Percentiles rank a stretch among this genome's conserved stretches.
phyloP scores from a whole-genome alignment of 2,888 invertebrate genomes.

The Aphelenchoides bicaudatus region DNA sequence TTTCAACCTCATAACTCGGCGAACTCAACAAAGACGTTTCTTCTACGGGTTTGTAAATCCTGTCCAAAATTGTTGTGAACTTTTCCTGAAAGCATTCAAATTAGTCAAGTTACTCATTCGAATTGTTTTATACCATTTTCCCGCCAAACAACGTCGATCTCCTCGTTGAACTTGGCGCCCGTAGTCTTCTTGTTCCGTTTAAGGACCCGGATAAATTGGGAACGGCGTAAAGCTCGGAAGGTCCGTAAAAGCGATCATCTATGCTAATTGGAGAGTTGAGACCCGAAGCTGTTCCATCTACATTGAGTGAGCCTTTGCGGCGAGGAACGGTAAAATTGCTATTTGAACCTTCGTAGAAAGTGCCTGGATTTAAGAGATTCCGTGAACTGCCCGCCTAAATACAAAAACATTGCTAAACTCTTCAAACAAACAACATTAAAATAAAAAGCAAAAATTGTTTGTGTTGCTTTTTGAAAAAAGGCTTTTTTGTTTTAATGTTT shows the following conservation, averaged over 20 bases:
- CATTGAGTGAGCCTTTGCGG: conserved; percentile 18
- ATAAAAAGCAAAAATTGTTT: not conserved
- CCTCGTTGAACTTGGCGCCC: conserved; percentile 12
- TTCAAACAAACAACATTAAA: not conserved
- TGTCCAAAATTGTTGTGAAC: not conserved
- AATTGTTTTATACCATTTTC: conserved; percentile 4
- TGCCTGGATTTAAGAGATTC: conserved; percentile 3
- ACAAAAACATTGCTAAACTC: not conserved
- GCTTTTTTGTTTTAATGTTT: too few species aligned
- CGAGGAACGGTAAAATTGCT: not conserved
- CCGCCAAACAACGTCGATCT: conserved; percentile 8
- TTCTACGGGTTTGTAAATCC: not conserved
- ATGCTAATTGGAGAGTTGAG: conserved; percentile 12
- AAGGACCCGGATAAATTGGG: conserved; percentile 7
- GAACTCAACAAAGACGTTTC: not conserved
- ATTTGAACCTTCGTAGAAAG: conserved; percentile 10
- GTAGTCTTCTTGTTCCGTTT: conserved; percentile 14
- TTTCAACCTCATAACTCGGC: conserved; percentile 2
- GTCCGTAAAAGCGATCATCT: conserved; percentile 10
- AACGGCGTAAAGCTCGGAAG: not conserved
- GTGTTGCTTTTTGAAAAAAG: too few species aligned
- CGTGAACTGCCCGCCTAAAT: conserved; percentile 16
- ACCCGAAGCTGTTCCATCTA: not conserved
- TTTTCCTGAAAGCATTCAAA: conserved; percentile 15
- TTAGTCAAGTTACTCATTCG: not conserved